Evolutionary conservation across 2,888 invertebrate species (phyloP).

Genomic region (Calliphora vomitoria): DNA sequence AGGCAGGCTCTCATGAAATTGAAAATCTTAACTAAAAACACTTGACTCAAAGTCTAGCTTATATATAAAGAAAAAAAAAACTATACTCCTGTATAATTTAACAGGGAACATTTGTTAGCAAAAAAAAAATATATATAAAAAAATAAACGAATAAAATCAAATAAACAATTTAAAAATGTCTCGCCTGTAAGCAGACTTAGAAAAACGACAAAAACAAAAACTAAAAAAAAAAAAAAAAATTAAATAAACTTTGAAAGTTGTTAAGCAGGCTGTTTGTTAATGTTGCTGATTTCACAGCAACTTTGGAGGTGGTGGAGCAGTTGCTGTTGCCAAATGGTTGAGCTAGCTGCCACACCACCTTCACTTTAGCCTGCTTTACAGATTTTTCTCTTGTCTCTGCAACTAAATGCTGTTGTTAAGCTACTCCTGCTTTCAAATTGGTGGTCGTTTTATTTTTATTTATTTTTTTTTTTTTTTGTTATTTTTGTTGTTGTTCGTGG

Average conservation of each 20-base stretch:
- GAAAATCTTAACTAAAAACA: conserved; percentile 58
- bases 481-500: conserved; percentile 79
- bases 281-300: conserved; percentile 38
- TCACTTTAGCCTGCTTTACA: conserved; percentile 44
- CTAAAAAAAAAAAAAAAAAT: conserved; percentile 40
- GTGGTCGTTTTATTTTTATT: conserved; percentile 76
- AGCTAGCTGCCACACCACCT: conserved; percentile 63
- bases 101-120: conserved; percentile 71
- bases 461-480: background rate
- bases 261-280: conserved; percentile 69
- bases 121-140: too few species aligned
- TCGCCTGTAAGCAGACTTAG: conserved; percentile 82
- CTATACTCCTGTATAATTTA: conserved; percentile 44
- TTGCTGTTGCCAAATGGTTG: conserved; percentile 45
- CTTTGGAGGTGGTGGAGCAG: conserved; percentile 46
- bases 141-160: conserved; percentile 49
- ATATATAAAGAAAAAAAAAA: conserved; percentile 21
- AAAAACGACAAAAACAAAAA: conserved; percentile 61
- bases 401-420: conserved; percentile 3
- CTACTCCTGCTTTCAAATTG: conserved; percentile 75
- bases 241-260: conserved; percentile 78
- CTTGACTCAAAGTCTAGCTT: conserved; percentile 51
- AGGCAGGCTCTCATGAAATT: conserved; percentile 47
- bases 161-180: conserved; percentile 77
- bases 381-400: conserved; percentile 22